Percentiles rank a stretch among this genome's conserved stretches.
phyloP scores from a whole-genome alignment of 2,113 vertebrate genomes.

The Etheostoma spectabile region DNA sequence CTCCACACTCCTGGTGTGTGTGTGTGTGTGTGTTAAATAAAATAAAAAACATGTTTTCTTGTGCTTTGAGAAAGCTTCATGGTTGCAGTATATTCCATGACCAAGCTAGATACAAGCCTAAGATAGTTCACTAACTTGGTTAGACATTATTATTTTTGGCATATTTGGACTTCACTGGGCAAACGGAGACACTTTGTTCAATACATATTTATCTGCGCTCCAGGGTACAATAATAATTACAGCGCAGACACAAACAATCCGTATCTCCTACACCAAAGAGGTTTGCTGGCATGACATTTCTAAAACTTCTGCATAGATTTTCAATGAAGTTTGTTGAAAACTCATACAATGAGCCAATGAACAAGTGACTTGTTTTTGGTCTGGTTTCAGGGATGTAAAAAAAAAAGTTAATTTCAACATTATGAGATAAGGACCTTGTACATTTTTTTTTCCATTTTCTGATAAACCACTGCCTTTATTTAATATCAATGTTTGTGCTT shows the following conservation, averaged over 20 bases:
- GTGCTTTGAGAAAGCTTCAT: neutral
- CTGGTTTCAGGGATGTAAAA: neutral
- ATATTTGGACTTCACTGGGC: neutral
- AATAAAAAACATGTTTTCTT: constrained; percentile 25
- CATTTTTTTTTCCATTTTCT: neutral
- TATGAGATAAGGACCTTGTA: constrained; percentile 17
- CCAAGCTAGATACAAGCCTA: neutral
- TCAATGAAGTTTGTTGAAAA: neutral
- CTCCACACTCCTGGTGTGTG: constrained; percentile 1
- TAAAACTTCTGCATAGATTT: neutral
- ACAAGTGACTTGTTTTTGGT: constrained; percentile 7
- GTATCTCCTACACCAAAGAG: neutral
- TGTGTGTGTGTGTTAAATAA: constrained; percentile 32
- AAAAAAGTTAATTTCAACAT: neutral
- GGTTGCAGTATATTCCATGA: neutral
- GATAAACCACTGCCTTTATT: neutral
- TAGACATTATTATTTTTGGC: neutral
- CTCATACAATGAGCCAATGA: neutral
- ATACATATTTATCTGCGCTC: neutral
- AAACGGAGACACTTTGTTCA: neutral
- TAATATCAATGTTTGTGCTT: neutral
- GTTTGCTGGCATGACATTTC: neutral
- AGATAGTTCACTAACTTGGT: neutral
- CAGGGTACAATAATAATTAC: neutral
- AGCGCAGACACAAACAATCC: neutral